These are phyloP conservation scores for Penelope pileata DNA, from an alignment of 2,113 vertebrate genomes.

Conservation along the genomic window DNA sequence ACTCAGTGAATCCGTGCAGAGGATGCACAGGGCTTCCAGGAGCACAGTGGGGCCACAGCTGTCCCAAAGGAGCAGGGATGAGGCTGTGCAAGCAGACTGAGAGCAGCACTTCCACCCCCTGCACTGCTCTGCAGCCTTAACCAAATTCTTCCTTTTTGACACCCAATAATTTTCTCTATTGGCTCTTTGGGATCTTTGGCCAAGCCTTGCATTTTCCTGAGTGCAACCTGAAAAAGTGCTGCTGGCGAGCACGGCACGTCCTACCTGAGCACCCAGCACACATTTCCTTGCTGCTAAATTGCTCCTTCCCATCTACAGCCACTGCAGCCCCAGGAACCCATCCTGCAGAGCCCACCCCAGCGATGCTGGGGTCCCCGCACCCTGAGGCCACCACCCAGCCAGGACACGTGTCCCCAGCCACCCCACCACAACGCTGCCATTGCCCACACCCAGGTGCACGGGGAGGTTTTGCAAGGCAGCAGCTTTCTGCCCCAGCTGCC, in stretches of 20 bases:
- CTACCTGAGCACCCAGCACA: neutral
- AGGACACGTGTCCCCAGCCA: accelerated
- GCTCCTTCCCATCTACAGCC: neutral
- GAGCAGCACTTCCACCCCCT: neutral
- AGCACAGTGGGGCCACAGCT: neutral
- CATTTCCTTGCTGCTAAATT: neutral
- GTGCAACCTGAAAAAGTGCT: accelerated
- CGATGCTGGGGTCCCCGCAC: neutral
- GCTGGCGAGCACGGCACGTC: neutral
- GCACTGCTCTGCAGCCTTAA: neutral
- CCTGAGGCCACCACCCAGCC: neutral
- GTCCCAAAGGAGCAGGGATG: neutral
- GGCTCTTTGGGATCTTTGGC: neutral
- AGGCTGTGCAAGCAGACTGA: neutral
- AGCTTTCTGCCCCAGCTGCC: neutral
- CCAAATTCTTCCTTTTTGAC: neutral
- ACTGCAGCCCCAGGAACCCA: neutral
- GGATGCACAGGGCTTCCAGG: neutral
- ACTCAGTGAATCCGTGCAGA: accelerated
- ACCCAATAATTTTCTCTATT: neutral
- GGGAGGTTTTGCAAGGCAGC: neutral
- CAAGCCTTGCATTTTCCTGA: neutral
- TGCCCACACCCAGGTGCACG: accelerated
- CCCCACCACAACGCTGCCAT: neutral
- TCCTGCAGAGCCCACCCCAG: neutral